Evolutionary conservation across 2,888 invertebrate species (phyloP).

Genomic region (Drosophila koepferae): DNA sequence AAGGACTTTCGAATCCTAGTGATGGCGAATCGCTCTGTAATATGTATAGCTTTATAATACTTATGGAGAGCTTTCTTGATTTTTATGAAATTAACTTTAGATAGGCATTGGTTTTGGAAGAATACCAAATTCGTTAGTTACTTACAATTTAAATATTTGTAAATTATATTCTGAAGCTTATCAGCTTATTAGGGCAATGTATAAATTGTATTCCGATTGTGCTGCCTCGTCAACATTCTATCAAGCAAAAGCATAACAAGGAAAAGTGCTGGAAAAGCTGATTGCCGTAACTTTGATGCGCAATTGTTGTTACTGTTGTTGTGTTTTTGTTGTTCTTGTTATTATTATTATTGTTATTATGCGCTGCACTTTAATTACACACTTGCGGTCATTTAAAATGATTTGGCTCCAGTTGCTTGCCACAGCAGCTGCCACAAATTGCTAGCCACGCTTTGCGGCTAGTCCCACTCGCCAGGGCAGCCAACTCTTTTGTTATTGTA

Average conservation of each 20-base stretch:
- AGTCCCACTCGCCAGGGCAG: not conserved
- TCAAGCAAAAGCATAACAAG: not conserved
- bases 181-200: constrained; percentile 8
- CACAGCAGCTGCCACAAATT: constrained; percentile 64
- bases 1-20: no score
- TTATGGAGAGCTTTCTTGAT: no score
- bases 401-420: constrained; percentile 68
- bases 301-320: constrained; percentile 31
- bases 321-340: constrained; percentile 39
- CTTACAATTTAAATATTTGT: not conserved
- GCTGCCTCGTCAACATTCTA: constrained; percentile 3
- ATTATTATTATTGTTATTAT: constrained; percentile 60
- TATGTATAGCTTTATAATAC: no score
- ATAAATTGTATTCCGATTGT: constrained; percentile 17
- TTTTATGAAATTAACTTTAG: no score
- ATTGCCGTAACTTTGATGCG: constrained; percentile 56
- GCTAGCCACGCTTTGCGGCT: constrained; percentile 20
- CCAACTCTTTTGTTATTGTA: constrained; percentile 23
- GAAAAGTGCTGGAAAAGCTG: constrained; percentile 53
- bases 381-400: constrained; percentile 80
- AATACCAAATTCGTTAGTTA: not conserved
- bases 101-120: not conserved
- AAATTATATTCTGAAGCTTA: not conserved
- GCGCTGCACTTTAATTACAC: constrained; percentile 77
- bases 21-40: no score